Evolutionary conservation across 2,113 vertebrate species (phyloP), one percentile per base, ranked within the genome.

Genomic region (Dunckerocampus dactyliophorus): DNA sequence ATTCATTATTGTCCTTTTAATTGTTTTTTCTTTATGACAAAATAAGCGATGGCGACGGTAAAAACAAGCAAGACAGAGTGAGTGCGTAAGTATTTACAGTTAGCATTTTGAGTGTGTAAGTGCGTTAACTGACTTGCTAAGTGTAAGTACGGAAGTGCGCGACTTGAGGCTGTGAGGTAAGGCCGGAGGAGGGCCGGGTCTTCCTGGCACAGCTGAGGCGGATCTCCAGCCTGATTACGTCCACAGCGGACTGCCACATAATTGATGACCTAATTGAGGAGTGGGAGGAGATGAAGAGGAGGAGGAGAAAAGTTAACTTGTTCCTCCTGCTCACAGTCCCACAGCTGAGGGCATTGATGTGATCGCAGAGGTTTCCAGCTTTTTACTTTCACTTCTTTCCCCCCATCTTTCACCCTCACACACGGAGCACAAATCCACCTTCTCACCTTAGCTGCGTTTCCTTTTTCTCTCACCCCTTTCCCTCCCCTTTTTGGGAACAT

Each of bases 241-340:
- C 64, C 83, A 63, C 79, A 80, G 62, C 74, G 56, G 75, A 77
- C 72, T 80, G 71, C 75, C 46, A 71, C 80, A 83, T 89, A 85
- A 87, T 89, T 90, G 82, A 89, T 89, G 85, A 86, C 81, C 87
- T 89, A 89, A 90, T 92, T 91, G 85, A 82, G 82, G 80, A 80
- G 59, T 69, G 46, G 81, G 75, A 50, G 74, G 71, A 57, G 65
- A 51, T 12, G 54, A 1, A 20, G 46, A 8, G n/a, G 45, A n/a
- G 67, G 71, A 54, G 67, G 79, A 84, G 78, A 65, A 82, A 83
- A 87, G 81, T 86, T 83, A 71, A 67, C 76, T 85, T 73, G 76
- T 79, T 67, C 72, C 55, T 69, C 62, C 60, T 50, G 43, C 56
- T 48, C 76, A 48, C 79, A 67, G 9, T 74, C 64, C 66, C 79